Evolutionary conservation across 1,140 invertebrate species (phyloP), one percentile per base, ranked within the genome.

Genomic region (Nomia melanderi): DNA sequence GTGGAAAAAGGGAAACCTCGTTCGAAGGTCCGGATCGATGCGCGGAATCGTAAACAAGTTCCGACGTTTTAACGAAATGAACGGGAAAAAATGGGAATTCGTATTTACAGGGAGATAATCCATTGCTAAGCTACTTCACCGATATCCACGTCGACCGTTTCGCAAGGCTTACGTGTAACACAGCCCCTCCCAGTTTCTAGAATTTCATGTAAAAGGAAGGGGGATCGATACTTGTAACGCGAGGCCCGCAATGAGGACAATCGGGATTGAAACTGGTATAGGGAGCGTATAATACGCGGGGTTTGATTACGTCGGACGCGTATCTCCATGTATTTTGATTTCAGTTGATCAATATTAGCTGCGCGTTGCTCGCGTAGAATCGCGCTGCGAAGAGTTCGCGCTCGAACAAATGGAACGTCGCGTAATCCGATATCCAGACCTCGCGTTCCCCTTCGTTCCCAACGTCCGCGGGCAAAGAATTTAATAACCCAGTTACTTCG

Each of bases 171-270:
- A 5, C 6, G 12, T n/a, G 8, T 50, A 50, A 50, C 8, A n/a
- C 20, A 50, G 47, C 47, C 47, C 47, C 47, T 50, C 47, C 47
- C 47, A 50, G 47, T 50, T 50, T 50, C 47, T 50, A 50, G 47
- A 50, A 50, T 50, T 50, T 50, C 47, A 50, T 50, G 20, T 50
- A 50, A 50, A 50, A 50, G 47, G 47, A 50, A 50, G 47, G 41
- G 36, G 47, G 47, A 50, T 50, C 47, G n/a, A 50, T 50, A 50
- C 47, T 20, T 50, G 47, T 50, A 50, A 50, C 47, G 47, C 47
- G n/a, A 50, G 47, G 47, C n/a, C 47, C 8, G n/a, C 47, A 50
- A 50, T 8, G 47, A 20, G 47, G 47, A 50, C 47, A 50, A 50
- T 50, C 47, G 47, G 47, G 47, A 50, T n/a, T 50, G 47, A 50